Base-by-base conservation (phyloP, 2,113 vertebrate species). In the Clarias gariepinus region DNA sequence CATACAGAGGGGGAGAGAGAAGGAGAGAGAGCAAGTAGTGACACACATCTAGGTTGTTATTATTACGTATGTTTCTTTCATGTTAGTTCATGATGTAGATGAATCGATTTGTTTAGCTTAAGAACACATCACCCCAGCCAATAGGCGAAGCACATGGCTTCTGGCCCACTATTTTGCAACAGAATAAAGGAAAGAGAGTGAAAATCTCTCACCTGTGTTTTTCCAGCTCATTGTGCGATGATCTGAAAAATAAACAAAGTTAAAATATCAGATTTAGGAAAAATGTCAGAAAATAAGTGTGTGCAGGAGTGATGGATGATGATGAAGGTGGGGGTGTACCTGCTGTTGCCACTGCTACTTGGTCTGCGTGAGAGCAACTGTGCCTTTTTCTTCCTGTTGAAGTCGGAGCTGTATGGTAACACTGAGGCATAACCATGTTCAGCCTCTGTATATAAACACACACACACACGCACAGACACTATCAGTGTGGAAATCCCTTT, bases 381-480 rank as follows among this genome's bases (percentile, higher is more conserved):
- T 76, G 96, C 91, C 97, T 98, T 98, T 96, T 98, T 99, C 96
- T 98, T 98, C 94, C 96, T 92, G 95, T 96, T 94, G 92, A 96
- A 97, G 95, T 98, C 97, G 90, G 94, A 96, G 92, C 96, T 96
- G 95, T 96, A 99, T 81, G 98, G 98, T 94, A 98, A 95, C 93
- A 97, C 96, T 88, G 98, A 98, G 81, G 98, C 98, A 93, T 99
- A 99, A 91, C 98, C 98, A 93, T 99, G 98, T 92, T 99, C 98
- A 94, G 98, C 98, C 94, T 98, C 98, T 99, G 93, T 28, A 21
- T 0, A 55, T 16, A 57, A n/a, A 78, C 73, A 77, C 74, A 78
- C 74, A 52, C 25, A 73, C 69, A 73, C 16, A 69, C 12, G 18
- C 15, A 64, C 1, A 66, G 1, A 6, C 2, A 69, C 1, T 66